Evolutionary conservation across 1,140 invertebrate genomes (phyloP).

Genomic region (Hormaphis cornu): DNA sequence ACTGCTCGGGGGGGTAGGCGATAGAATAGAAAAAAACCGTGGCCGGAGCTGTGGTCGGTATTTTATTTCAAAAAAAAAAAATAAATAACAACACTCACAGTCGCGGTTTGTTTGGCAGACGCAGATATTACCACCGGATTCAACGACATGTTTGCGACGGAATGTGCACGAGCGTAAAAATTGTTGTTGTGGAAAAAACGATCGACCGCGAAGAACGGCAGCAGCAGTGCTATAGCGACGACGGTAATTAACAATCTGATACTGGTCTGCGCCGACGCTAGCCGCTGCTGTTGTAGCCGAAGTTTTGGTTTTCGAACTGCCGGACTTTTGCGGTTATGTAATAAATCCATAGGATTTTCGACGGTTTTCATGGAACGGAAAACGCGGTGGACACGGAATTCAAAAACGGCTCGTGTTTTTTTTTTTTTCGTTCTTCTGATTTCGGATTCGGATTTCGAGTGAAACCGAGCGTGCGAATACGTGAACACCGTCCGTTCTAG

Average conservation of each 20-base stretch:
- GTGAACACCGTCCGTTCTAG: too few species aligned
- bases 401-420: too few species aligned
- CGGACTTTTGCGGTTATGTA: conserved; percentile 24
- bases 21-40: too few species aligned
- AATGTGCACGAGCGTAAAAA: not conserved
- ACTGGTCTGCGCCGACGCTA: not conserved
- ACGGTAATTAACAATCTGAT: not conserved
- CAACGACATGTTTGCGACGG: conserved; percentile 45
- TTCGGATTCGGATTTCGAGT: too few species aligned
- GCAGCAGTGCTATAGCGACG: too few species aligned
- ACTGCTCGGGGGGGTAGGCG: too few species aligned
- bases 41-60: too few species aligned
- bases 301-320: conserved; percentile 22
- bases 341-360: conserved; percentile 23
- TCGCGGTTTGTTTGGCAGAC: conserved; percentile 66
- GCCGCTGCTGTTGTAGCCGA: too few species aligned
- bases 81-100: conserved; percentile 49
- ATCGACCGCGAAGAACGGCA: not conserved
- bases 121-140: conserved; percentile 65
- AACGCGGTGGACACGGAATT: conserved; percentile 8
- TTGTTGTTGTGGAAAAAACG: not conserved
- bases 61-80: conserved; percentile 1
- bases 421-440: too few species aligned
- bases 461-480: too few species aligned
- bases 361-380: conserved; percentile 1